phyloP scores from a whole-genome alignment of 2,797 vertebrate species.

The Pampus argenteus region DNA sequence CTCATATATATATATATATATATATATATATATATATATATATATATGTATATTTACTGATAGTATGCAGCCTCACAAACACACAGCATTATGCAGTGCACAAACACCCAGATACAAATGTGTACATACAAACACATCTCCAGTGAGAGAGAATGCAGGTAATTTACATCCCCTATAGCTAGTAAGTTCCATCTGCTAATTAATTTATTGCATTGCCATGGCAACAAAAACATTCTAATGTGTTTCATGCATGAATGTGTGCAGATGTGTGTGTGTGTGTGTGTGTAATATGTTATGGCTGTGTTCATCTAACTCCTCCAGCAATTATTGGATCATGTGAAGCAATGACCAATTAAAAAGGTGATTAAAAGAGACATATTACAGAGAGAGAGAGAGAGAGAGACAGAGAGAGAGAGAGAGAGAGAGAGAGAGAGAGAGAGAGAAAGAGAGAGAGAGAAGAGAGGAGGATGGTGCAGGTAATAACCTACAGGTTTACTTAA shows the following conservation, averaged over 20 bases:
- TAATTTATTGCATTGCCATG: constrained; percentile 63
- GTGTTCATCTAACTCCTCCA: constrained; percentile 46
- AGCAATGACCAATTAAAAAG: constrained; percentile 72
- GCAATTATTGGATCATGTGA: constrained; percentile 54
- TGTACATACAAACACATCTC: constrained; percentile 39
- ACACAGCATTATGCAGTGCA: constrained; percentile 7
- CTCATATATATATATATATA: too few relatives aligned
- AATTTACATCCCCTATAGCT: constrained; percentile 61
- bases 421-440: neutral
- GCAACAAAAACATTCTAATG: constrained; percentile 57
- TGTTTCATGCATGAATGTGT: constrained; percentile 28
- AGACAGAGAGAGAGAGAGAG: neutral
- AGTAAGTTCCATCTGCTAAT: constrained; percentile 58
- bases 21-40: too few relatives aligned
- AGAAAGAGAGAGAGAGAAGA: neutral
- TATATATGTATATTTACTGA: too few relatives aligned
- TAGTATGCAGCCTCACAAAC: constrained; percentile 4
- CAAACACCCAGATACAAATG: constrained; percentile 30
- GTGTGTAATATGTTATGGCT: constrained; percentile 32
- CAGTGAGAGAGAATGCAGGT: constrained; percentile 34
- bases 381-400: neutral
- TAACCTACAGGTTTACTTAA: constrained; percentile 15
- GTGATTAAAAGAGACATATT: constrained; percentile 63
- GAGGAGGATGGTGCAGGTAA: constrained; percentile 18
- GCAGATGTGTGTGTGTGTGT: constrained; percentile 19